These are phyloP conservation scores for Sebastes schlegelii DNA, from an alignment of 2,113 vertebrate genomes.

Conservation along the genomic window DNA sequence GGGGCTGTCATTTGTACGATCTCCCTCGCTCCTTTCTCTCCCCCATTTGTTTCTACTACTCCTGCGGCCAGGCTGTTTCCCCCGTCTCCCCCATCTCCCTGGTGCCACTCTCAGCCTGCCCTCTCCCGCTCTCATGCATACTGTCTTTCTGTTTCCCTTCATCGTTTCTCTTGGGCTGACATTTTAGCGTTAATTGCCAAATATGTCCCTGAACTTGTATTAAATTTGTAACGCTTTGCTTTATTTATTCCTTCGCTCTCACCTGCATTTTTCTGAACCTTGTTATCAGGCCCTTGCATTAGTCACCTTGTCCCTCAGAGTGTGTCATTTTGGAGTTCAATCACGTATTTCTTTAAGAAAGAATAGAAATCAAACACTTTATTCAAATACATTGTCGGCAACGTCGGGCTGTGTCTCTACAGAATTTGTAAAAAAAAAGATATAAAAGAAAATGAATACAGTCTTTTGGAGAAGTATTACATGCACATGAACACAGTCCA, in stretches of 20 bases:
- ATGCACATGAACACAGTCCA: conserved; percentile 16
- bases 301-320: conserved; percentile 32
- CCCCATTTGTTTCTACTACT: conserved; percentile 18
- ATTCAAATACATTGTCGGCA: conserved; percentile 20
- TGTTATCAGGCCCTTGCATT: conserved; percentile 11
- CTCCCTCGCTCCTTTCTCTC: conserved; percentile 45
- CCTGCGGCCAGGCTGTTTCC: conserved; percentile 31
- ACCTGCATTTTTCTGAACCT: conserved; percentile 29
- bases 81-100: conserved; percentile 5
- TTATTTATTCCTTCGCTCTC: conserved; percentile 37
- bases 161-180: conserved; percentile 37
- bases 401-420: neutral
- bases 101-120: conserved; percentile 25
- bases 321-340: conserved; percentile 23
- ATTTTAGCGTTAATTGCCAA: conserved; percentile 58
- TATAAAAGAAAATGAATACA: conserved; percentile 28
- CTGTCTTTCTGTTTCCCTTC: conserved; percentile 43
- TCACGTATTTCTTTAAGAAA: conserved; percentile 27
- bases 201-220: conserved; percentile 58
- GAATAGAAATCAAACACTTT: conserved; percentile 19
- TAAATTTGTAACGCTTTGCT: conserved; percentile 39
- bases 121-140: conserved; percentile 20
- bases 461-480: conserved; percentile 25
- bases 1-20: conserved; percentile 77
- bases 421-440: conserved; percentile 21